Base-by-base conservation (phyloP, 2,888 invertebrate species). In the Petrolisthes cinctipes region DNA sequence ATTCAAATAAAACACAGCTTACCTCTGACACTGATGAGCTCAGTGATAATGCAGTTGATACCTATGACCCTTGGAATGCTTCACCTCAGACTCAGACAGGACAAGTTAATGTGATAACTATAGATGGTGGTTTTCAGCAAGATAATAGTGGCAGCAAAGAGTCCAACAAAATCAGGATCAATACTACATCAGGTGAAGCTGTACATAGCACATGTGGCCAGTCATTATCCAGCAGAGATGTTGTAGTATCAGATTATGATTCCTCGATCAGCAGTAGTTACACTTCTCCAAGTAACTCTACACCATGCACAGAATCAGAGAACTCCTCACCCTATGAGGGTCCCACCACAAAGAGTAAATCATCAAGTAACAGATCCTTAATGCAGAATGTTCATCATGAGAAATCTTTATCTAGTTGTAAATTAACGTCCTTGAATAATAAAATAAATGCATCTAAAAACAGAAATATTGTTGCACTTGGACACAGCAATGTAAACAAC, bases 41-140 rank as follows among this genome's bases (percentile, higher is more conserved):
- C n/a, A 90, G 90, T 78, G 90, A 90, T 81, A 90, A 90, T 83
- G 90, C 90, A 14, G 86, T 90, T 66, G 76, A 90, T 61, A 79
- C 14, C 57, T 54, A 54, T 71, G 86, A 86, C 57, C 37, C 71
- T 4, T 86, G 89, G 86, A 89, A 90, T 79, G 80, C 86, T 68
- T 57, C 79, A 66, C 20, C 83, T 68, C 71, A 61, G 11, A 23
- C 71, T 56, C 84, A 84, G 56, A 80, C 73, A 56, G 73, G 83
- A 37, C 61, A 81, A 71, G 90, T 90, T 17, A 90, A 83, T 86
- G 80, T 90, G 9, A 90, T 90, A 56, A 86, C 82, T 54, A 86
- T 90, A 68, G 89, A 86, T 20, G 81, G 66, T 23, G 57, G 68
- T n/a, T 51, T 51, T 51, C 57, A 54, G n/a, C 73, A 73, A 9